Percentiles rank a stretch among this genome's conserved stretches.
Evolutionary conservation across 2,888 invertebrate species (phyloP).

Genomic region (Parasteatoda lunata): DNA sequence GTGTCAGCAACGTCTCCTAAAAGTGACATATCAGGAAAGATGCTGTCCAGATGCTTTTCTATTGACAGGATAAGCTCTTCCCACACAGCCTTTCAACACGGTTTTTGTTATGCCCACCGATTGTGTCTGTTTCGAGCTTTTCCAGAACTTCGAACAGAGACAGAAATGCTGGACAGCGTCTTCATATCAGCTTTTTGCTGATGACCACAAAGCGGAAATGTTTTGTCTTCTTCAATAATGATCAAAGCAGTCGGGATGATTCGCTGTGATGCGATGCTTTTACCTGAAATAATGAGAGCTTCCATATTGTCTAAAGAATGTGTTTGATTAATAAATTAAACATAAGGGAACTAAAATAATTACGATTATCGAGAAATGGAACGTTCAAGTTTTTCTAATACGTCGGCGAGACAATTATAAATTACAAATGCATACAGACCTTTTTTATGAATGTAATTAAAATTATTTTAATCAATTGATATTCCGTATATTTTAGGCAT

Average conservation of each 20-base stretch:
- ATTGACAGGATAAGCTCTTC: constrained; percentile 59
- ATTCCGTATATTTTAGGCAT: too few species aligned
- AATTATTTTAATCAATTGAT: too few species aligned
- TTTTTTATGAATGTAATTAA: too few species aligned
- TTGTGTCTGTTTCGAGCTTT: constrained; percentile 44
- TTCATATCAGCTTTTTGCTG: background rate
- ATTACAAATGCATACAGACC: too few species aligned
- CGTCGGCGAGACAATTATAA: too few species aligned
- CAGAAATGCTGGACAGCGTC: constrained; percentile 19
- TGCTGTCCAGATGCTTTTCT: constrained; percentile 54
- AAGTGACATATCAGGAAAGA: constrained; percentile 53
- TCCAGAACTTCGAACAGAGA: constrained; percentile 25
- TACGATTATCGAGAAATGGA: too few species aligned
- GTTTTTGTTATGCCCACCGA: constrained; percentile 41
- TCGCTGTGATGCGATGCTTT: too few species aligned
- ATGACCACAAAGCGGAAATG: constrained; percentile 36
- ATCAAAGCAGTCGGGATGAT: constrained; percentile 1
- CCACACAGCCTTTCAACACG: constrained; percentile 36
- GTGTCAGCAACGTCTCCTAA: constrained; percentile 31
- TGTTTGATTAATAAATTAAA: too few species aligned
- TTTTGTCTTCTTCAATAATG: constrained; percentile 53
- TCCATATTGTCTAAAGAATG: too few species aligned
- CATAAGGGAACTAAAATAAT: too few species aligned
- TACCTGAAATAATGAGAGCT: too few species aligned
- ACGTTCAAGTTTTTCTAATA: too few species aligned